Evolutionary conservation across 1,140 invertebrate species (phyloP).

Genomic region (Drosophila subpulchrella): DNA sequence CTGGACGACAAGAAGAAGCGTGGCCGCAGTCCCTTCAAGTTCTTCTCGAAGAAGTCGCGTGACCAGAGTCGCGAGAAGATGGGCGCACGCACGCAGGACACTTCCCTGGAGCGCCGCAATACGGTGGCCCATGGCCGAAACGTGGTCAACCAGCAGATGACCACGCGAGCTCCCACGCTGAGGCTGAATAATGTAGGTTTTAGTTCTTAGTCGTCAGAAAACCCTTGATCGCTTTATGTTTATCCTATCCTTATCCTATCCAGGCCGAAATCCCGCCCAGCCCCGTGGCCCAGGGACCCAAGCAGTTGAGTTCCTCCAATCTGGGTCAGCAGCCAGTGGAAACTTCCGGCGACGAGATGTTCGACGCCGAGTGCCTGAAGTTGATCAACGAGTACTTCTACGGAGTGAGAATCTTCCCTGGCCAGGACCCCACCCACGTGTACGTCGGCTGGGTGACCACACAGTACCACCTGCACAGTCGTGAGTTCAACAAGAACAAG

Average conservation of each 20-base stretch:
- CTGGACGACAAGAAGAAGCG: slow-evolving; percentile 93
- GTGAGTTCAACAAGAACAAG: slow-evolving; percentile 94
- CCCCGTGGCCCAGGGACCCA: slow-evolving; percentile 88
- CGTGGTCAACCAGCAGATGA: slow-evolving; percentile 78
- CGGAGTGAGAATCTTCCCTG: slow-evolving; percentile 96
- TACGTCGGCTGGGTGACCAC: slow-evolving; percentile 99
- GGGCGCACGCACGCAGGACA: slow-evolving; percentile 51
- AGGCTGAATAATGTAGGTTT: slow-evolving; percentile 65
- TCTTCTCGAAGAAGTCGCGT: slow-evolving; percentile 83
- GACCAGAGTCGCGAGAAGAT: slow-evolving; percentile 82
- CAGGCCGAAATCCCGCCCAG: slow-evolving; percentile 83
- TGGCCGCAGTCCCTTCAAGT: slow-evolving; percentile 95
- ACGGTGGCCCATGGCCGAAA: slow-evolving; percentile 81
- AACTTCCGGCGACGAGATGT: slow-evolving; percentile 92
- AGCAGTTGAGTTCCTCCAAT: slow-evolving; percentile 89
- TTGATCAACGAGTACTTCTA: slow-evolving; percentile 99
- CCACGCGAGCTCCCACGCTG: slow-evolving; percentile 70
- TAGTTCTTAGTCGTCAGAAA: not conserved
- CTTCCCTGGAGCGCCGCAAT: slow-evolving; percentile 72
- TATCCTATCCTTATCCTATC: slow-evolving; percentile 25
- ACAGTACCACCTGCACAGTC: slow-evolving; percentile 96
- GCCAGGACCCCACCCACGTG: slow-evolving; percentile 98
- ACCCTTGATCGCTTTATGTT: no score
- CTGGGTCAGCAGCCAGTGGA: slow-evolving; percentile 89
- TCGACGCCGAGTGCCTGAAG: slow-evolving; percentile 94